Evolutionary conservation across 2,888 invertebrate species (phyloP).

Genomic region (Andricus curvator): DNA sequence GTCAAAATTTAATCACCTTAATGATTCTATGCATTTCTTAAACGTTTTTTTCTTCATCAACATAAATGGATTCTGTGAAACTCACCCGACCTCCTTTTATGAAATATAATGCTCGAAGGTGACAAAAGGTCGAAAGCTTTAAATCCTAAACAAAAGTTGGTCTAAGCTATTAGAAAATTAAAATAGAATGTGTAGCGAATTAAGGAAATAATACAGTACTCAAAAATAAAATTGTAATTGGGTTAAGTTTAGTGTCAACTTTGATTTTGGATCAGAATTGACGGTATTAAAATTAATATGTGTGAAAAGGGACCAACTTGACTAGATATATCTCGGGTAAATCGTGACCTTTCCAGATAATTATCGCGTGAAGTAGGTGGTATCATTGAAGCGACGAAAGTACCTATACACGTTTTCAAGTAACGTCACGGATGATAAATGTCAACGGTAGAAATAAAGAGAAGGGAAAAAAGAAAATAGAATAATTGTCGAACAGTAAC

Average conservation of each 20-base stretch:
- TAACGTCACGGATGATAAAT: constrained; percentile 10
- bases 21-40: background rate
- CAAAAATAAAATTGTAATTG: background rate
- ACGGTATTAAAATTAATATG: background rate
- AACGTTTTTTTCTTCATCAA: background rate
- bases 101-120: background rate
- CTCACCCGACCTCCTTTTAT: background rate
- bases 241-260: background rate
- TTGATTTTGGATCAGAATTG: background rate
- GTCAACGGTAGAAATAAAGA: background rate
- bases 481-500: background rate
- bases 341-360: constrained; percentile 5
- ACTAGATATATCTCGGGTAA: background rate
- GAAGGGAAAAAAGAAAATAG: background rate
- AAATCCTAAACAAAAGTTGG: background rate
- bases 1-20: background rate
- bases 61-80: background rate
- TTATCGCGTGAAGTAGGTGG: background rate
- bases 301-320: background rate
- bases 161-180: background rate
- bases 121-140: background rate
- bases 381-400: background rate
- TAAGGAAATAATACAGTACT: too few relatives aligned
- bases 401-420: constrained; percentile 4
- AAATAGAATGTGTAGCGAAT: background rate